phyloP scores from a whole-genome alignment of 2,113 vertebrate species.

The Dromiciops gliroides region DNA sequence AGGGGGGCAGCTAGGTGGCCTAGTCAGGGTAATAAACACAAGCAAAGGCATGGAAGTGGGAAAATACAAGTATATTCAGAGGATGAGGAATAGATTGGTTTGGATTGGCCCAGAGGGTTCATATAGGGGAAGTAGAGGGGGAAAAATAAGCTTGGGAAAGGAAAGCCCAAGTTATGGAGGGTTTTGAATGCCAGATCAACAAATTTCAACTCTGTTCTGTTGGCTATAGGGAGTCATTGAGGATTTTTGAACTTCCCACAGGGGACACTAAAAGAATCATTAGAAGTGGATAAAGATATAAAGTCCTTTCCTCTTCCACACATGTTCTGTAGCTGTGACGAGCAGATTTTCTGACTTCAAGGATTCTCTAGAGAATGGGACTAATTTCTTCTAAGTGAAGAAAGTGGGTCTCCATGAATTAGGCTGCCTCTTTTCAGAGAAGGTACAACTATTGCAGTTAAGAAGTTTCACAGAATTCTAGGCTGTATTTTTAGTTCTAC shows the following conservation, averaged over 20 bases:
- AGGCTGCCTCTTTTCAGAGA: not conserved
- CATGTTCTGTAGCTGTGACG: not conserved
- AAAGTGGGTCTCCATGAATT: not conserved
- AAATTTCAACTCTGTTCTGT: not conserved
- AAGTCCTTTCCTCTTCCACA: not conserved
- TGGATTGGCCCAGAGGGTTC: not conserved
- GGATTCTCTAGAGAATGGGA: conserved; percentile 37
- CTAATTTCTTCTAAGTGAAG: conserved; percentile 10
- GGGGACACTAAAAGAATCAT: not conserved
- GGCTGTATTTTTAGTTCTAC: not conserved
- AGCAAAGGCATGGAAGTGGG: not conserved
- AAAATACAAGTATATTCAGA: not conserved
- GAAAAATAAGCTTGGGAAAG: not conserved
- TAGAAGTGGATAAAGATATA: not conserved
- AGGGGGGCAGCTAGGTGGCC: too few relatives aligned
- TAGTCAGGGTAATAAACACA: not conserved
- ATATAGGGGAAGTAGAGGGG: not conserved
- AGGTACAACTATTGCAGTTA: not conserved
- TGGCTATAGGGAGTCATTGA: not conserved
- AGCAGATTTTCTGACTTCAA: not conserved
- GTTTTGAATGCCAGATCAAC: not conserved
- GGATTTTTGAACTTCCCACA: not conserved
- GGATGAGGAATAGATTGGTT: not conserved
- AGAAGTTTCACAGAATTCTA: not conserved
- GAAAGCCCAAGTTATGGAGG: not conserved